Percentiles rank a stretch among this genome's conserved stretches.
These are phyloP conservation scores for Rousettus madagascariensis DNA, from an alignment of 2,797 vertebrate species.

Conservation along the genomic window DNA sequence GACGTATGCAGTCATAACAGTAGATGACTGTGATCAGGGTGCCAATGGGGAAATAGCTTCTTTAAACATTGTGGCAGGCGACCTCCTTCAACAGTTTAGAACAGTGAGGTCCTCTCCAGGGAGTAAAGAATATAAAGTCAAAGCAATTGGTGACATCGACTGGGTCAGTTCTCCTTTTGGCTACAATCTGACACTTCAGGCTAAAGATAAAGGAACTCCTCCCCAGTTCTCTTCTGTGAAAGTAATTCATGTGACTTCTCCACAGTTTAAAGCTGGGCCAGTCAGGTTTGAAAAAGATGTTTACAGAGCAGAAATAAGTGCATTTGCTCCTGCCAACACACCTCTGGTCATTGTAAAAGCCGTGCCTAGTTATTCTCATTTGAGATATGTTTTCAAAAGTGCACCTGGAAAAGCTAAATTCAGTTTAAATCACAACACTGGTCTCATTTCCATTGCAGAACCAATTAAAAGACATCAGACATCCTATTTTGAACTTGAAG, in stretches of 20 bases:
- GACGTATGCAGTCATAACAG: conserved; percentile 92
- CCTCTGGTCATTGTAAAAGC: conserved; percentile 95
- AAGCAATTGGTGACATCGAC: conserved; percentile 89
- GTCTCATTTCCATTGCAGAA: conserved; percentile 93
- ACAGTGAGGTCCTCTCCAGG: conserved; percentile 93
- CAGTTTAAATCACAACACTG: conserved; percentile 92
- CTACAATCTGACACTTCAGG: conserved; percentile 97
- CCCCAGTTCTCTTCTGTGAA: conserved; percentile 95
- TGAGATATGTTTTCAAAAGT: conserved; percentile 93
- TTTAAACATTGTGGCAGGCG: conserved; percentile 94
- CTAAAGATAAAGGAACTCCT: conserved; percentile 97
- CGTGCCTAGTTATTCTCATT: conserved; percentile 89
- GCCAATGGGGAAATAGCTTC: conserved; percentile 96
- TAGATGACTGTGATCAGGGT: conserved; percentile 95
- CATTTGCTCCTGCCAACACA: conserved; percentile 94
- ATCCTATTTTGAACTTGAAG: conserved; percentile 92
- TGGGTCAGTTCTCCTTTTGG: conserved; percentile 96
- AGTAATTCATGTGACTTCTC: conserved; percentile 91
- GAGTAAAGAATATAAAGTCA: conserved; percentile 97
- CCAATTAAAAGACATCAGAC: conserved; percentile 89
- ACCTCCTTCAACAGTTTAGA: conserved; percentile 94
- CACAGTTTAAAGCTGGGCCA: conserved; percentile 92
- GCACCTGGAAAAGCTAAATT: conserved; percentile 89
- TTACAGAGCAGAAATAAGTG: conserved; percentile 95
- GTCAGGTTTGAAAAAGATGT: conserved; percentile 91